Base-by-base conservation (phyloP, 2,888 invertebrate species). In the Oligia strigilis region DNA sequence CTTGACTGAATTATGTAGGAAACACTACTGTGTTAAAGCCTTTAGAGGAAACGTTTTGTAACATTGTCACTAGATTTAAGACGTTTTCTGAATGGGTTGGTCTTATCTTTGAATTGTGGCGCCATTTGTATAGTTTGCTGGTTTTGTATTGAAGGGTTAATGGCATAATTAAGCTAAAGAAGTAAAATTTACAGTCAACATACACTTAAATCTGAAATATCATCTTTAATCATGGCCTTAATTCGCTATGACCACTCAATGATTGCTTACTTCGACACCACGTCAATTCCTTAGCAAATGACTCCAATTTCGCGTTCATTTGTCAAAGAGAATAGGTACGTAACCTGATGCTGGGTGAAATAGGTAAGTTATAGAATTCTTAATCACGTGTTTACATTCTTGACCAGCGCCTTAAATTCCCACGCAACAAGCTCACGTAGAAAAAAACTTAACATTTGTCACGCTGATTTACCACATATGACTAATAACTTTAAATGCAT, bases 401-500 rank as follows among this genome's bases (percentile, higher is more conserved):
- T 55, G 36, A 55, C 9, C 4, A 77, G n/a, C 1, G 23, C 29
- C 17, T 13, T 23, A n/a, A 40, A 46, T 74, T 83, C 74, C 71
- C 72, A 83, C 67, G 58, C 49, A 60, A 23, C 67, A 73, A 55
- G 6, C 8, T 11, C 29, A 49, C 17, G 58, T 40, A 66, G 64
- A 80, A 87, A 77, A 77, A 76, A 76, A 58, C 77, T 80, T 60
- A 70, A 43, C 64, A 85, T 85, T 77, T 52, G 5, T 58, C 43
- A 52, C 64, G 55, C 62, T 64, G 36, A 64, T 74, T 78, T 69
- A 78, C 74, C 64, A 75, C 66, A 66, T 13, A 72, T 89, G 80
- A 83, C 81, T 81, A 90, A 88, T 81, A 85, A 78, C 71, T 80
- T 82, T 62, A 80, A 85, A 86, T 84, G 80, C 82, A 83, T 81